Conservation (phyloP, 2,113 vertebrate species). For the Poeciliopsis turrubarensis region DNA sequence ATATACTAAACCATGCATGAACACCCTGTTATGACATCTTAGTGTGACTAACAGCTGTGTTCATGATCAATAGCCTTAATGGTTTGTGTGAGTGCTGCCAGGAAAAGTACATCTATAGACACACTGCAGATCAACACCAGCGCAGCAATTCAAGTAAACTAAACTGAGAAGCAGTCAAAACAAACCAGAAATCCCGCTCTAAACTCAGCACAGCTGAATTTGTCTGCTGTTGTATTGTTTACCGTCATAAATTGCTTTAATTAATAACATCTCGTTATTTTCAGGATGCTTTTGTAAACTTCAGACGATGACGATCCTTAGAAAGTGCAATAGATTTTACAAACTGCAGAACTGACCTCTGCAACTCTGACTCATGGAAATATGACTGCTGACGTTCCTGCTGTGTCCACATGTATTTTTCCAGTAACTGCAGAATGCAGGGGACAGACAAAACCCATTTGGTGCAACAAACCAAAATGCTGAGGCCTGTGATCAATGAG, state of each 20-base stretch:
- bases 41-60: constrained; percentile 50
- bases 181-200: constrained; percentile 59
- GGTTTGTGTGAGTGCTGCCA: constrained; percentile 49
- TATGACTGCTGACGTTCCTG: constrained; percentile 30
- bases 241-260: neutral
- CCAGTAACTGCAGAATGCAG: constrained; percentile 28
- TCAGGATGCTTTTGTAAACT: neutral
- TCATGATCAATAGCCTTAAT: constrained; percentile 47
- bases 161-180: constrained; percentile 57
- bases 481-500: constrained; percentile 36
- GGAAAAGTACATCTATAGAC: constrained; percentile 52
- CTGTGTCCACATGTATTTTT: constrained; percentile 34
- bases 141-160: constrained; percentile 56
- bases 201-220: neutral
- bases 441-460: constrained; percentile 43
- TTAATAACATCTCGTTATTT: neutral
- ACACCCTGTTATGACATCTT: constrained; percentile 56
- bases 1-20: constrained; percentile 32
- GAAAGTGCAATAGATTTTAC: neutral
- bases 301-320: constrained; percentile 4
- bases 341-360: constrained; percentile 3
- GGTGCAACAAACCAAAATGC: constrained; percentile 47
- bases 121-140: constrained; percentile 61
- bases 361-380: constrained; percentile 17
- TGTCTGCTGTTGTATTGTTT: neutral